Conservation (phyloP, 2,797 vertebrate genomes). For the Bovichtus diacanthus region DNA sequence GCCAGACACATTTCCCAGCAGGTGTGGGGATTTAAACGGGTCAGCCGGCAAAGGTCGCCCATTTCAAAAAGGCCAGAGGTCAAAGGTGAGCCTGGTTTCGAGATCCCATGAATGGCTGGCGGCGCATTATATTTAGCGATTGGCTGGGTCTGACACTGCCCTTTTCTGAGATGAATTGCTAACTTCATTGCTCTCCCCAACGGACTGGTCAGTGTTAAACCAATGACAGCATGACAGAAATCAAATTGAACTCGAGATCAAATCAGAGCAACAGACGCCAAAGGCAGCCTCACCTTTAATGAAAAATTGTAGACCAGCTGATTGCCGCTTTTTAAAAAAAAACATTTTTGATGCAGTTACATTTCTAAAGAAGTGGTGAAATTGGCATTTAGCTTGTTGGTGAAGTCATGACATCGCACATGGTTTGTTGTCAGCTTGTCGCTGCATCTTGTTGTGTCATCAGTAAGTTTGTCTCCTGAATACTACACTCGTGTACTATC, state of each 20-base stretch:
- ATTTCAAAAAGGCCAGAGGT: conserved; percentile 63
- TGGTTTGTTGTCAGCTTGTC: background rate
- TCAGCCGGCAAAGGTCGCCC: conserved; percentile 62
- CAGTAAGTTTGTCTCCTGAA: background rate
- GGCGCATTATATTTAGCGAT: conserved; percentile 69
- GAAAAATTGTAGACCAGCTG: conserved; percentile 46
- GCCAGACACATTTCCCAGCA: conserved; percentile 44
- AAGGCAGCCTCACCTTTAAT: conserved; percentile 65
- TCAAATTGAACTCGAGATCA: conserved; percentile 76
- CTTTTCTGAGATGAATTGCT: conserved; percentile 77
- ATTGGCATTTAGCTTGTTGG: background rate
- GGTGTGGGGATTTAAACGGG: conserved; percentile 46
- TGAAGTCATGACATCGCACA: background rate
- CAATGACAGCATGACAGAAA: conserved; percentile 71
- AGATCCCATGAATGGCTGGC: conserved; percentile 53
- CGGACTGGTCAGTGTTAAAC: conserved; percentile 68
- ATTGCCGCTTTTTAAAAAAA: conserved; percentile 23
- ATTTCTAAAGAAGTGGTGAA: background rate
- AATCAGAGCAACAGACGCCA: conserved; percentile 65
- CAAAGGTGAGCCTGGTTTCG: conserved; percentile 57
- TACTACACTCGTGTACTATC: too few species aligned
- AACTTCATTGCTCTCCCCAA: conserved; percentile 67
- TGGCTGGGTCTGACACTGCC: conserved; percentile 66
- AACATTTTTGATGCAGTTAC: conserved; percentile 6
- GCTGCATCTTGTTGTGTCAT: background rate